Percentiles rank a stretch among this genome's conserved stretches.
Evolutionary conservation across 2,888 invertebrate species (phyloP).

Genomic region (Encarsia formosa): DNA sequence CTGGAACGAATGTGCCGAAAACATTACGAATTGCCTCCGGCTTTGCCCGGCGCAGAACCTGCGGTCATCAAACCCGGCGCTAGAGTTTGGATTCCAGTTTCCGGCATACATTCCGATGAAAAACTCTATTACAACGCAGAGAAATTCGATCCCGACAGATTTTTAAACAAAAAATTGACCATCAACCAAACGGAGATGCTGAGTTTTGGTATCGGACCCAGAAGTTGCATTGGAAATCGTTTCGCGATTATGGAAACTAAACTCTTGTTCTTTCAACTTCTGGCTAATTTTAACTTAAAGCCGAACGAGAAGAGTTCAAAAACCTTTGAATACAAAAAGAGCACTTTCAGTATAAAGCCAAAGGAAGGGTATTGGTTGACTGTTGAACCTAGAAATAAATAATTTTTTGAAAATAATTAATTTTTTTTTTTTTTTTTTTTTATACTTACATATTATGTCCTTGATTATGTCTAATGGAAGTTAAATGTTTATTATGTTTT

Average conservation of each 20-base stretch:
- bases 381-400: slow-evolving; percentile 26
- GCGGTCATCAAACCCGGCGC: slow-evolving; percentile 39
- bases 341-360: slow-evolving; percentile 24
- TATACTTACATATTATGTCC: too few species aligned
- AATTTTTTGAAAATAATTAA: too few species aligned
- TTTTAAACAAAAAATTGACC: slow-evolving; percentile 23
- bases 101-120: slow-evolving; percentile 45
- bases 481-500: too few species aligned
- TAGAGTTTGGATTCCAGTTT: slow-evolving; percentile 40
- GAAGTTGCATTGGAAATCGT: slow-evolving; percentile 44
- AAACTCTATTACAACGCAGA: slow-evolving; percentile 45
- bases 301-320: slow-evolving; percentile 33
- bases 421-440: too few species aligned
- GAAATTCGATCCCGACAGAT: slow-evolving; percentile 50
- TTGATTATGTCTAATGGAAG: too few species aligned
- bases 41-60: slow-evolving; percentile 38
- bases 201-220: slow-evolving; percentile 45
- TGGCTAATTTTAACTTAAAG: slow-evolving; percentile 30
- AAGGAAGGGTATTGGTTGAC: slow-evolving; percentile 37
- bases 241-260: slow-evolving; percentile 36
- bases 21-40: slow-evolving; percentile 41
- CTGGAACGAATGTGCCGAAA: slow-evolving; percentile 41
- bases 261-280: slow-evolving; percentile 30
- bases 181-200: slow-evolving; percentile 10
- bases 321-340: slow-evolving; percentile 14